These are phyloP conservation scores for Botrylloides violaceus DNA, from an alignment of 23 tunicate genomes.

Conservation along the genomic window DNA sequence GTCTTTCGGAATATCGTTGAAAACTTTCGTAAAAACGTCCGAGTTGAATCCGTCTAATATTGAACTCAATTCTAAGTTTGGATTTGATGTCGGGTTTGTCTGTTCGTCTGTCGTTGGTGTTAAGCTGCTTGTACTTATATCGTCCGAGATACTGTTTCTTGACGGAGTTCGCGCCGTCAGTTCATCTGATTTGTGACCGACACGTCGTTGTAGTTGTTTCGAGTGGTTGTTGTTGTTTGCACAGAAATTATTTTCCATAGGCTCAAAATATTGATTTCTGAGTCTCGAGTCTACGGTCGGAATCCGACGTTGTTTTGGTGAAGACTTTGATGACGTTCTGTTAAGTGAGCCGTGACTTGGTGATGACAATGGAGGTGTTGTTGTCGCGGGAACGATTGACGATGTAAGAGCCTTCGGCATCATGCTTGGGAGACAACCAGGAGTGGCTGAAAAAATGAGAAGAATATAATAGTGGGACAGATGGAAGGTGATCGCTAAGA, in stretches of 20 bases:
- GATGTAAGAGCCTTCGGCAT: slow-evolving; percentile 1
- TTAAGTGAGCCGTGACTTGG: neutral
- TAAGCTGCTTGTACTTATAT: slow-evolving; percentile 47
- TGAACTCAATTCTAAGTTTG: neutral
- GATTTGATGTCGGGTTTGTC: slow-evolving; percentile 6
- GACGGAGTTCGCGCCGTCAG: slow-evolving; percentile 57
- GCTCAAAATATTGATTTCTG: too few relatives aligned
- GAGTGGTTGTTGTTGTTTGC: slow-evolving; percentile 5
- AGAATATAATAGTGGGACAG: neutral
- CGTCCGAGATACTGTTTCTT: slow-evolving; percentile 67
- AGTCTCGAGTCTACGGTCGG: neutral
- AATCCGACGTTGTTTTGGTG: neutral
- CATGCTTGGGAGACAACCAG: neutral
- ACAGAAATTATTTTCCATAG: slow-evolving; percentile 5
- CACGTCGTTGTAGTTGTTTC: neutral
- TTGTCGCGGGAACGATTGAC: slow-evolving; percentile 1
- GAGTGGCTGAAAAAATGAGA: neutral
- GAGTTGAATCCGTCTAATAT: slow-evolving; percentile 2
- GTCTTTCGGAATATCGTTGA: too few relatives aligned
- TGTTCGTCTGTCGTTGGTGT: slow-evolving; percentile 23
- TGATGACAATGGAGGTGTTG: neutral
- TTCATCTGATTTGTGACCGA: too few relatives aligned
- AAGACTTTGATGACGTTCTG: neutral
- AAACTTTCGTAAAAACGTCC: neutral
- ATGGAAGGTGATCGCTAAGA: too few relatives aligned